Evolutionary conservation across 1,140 invertebrate genomes (phyloP).

Genomic region (Coenobita brevimanus): DNA sequence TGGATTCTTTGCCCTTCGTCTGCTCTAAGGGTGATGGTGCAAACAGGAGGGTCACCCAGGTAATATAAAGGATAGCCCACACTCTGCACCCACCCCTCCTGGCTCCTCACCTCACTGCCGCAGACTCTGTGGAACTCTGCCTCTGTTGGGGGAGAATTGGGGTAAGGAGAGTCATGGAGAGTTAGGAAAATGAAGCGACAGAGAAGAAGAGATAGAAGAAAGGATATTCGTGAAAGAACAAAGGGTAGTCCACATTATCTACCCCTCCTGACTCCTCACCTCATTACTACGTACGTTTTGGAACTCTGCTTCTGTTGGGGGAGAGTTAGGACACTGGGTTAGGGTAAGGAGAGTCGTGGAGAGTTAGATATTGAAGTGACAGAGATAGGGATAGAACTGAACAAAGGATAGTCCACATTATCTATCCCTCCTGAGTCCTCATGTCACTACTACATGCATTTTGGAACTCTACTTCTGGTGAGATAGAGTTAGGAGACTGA

Average conservation of each 20-base stretch:
- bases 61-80: slow-evolving; percentile 80
- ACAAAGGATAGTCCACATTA: slow-evolving; percentile 80
- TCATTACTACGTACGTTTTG: slow-evolving; percentile 75
- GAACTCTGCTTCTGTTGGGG: slow-evolving; percentile 31
- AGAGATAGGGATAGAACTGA: not conserved
- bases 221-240: slow-evolving; percentile 71
- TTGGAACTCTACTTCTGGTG: slow-evolving; percentile 34
- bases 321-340: not conserved
- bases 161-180: not conserved
- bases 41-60: slow-evolving; percentile 72
- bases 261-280: slow-evolving; percentile 74
- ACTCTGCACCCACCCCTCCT: slow-evolving; percentile 77
- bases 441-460: slow-evolving; percentile 76
- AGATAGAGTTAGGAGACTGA: not conserved
- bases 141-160: slow-evolving; percentile 30
- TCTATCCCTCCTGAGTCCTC: slow-evolving; percentile 74
- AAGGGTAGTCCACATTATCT: slow-evolving; percentile 80
- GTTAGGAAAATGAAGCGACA: not conserved
- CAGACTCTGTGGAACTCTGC: slow-evolving; percentile 71
- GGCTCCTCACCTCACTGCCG: slow-evolving; percentile 74
- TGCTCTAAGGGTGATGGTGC: slow-evolving; percentile 76
- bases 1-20: slow-evolving; percentile 76
- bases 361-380: not conserved
- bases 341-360: not conserved
- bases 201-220: slow-evolving; percentile 2